These are phyloP conservation scores for Fragariocoptes setiger DNA, from an alignment of 1,140 invertebrate genomes.

Conservation along the genomic window DNA sequence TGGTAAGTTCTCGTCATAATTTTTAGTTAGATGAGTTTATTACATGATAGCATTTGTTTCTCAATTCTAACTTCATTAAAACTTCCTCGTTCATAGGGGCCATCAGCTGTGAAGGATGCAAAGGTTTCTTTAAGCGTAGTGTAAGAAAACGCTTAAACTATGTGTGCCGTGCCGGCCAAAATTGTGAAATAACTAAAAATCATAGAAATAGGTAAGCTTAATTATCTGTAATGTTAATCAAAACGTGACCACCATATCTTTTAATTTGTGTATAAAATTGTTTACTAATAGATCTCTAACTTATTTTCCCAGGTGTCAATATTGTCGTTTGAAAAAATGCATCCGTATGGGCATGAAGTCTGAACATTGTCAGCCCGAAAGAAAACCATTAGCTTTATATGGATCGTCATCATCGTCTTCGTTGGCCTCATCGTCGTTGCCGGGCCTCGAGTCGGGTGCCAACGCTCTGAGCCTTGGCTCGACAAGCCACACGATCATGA, in stretches of 20 bases:
- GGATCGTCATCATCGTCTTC: no score
- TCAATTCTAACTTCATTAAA: no score
- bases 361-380: slow-evolving; percentile 35
- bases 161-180: slow-evolving; percentile 78
- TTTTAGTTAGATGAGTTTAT: background rate
- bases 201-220: slow-evolving; percentile 84
- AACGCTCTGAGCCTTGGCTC: no score
- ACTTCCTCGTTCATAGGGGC: no score
- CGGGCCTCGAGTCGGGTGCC: no score
- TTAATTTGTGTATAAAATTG: no score
- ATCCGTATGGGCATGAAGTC: slow-evolving; percentile 88
- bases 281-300: no score
- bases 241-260: no score
- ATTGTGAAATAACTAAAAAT: slow-evolving; percentile 88
- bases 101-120: slow-evolving; percentile 35
- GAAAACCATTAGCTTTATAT: slow-evolving; percentile 30
- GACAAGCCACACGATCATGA: no score
- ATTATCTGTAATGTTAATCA: no score
- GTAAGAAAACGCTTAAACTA: slow-evolving; percentile 91
- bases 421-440: no score
- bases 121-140: slow-evolving; percentile 94
- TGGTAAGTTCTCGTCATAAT: slow-evolving; percentile 50
- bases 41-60: slow-evolving; percentile 1
- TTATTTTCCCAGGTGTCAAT: no score
- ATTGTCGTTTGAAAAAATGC: slow-evolving; percentile 83